Base-by-base conservation (phyloP, 2,888 invertebrate genomes). In the Caenorhabditis sulstoni region DNA sequence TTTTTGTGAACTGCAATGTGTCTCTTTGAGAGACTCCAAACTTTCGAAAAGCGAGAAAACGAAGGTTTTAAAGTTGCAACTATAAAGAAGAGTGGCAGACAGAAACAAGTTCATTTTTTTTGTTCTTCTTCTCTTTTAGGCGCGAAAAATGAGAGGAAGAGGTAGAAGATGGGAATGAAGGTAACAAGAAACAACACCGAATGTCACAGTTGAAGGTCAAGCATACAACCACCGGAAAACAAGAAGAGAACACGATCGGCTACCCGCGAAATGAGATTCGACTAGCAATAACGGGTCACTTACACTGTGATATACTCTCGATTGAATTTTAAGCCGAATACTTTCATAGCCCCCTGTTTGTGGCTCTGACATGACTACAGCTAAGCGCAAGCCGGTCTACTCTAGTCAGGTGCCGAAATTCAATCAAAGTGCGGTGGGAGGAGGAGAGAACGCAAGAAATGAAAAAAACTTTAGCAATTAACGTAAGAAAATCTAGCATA, bases 121-220 rank as follows among this genome's bases (percentile, higher is more conserved):
- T 7, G 29, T n/a, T n/a, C 29, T 29, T 29, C 29, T 29, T 29
- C 7, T 59, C 52, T 71, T 39, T n/a, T 47, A 11, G 20, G 61
- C 55, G 62, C 47, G 70, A 70, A 62, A 70, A 52, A 61, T 70
- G 61, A 55, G 53, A 55, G 37, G 29, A 57, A 62, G 37, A 37
- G 18, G 41, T 14, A 35, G n/a, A 47, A 57, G 11, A 16, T 45
- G 9, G 29, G 59, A 23, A 45, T 39, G 47, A 49, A 57, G 49
- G 59, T 62, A 71, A 59, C 52, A 71, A 68, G 59, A 71, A 71
- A 59, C 52, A 71, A 68, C 65, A 44, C 41, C 39, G 57, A 49
- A 59, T 73, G 73, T n/a, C 64, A 73, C 57, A 22, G 62, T 73
- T 73, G 73, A 73, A 73, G 73, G 73, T 73, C 73, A 64, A 71